Conservation (phyloP, 2,797 vertebrate species). For the Hemitrygon akajei region DNA sequence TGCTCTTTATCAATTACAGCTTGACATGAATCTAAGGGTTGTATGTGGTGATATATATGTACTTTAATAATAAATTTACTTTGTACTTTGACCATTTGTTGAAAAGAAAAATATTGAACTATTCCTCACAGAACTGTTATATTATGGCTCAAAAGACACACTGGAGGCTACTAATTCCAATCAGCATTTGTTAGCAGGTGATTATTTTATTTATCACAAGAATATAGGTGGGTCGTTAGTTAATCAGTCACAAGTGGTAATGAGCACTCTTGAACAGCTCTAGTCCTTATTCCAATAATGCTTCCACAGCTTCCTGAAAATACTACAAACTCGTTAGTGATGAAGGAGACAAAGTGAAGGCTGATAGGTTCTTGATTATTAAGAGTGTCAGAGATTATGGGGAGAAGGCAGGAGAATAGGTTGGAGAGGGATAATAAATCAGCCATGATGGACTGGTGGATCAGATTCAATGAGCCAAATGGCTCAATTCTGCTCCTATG, state of each 20-base stretch:
- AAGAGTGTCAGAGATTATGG: no score
- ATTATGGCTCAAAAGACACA: neutral
- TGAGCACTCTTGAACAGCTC: neutral
- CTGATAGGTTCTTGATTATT: no score
- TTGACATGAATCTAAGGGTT: no score
- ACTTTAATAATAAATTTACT: no score
- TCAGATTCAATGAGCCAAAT: no score
- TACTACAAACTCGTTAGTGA: neutral
- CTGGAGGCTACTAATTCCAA: neutral
- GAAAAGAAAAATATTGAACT: neutral
- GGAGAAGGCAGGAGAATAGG: no score
- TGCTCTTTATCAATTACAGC: no score
- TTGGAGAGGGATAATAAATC: no score
- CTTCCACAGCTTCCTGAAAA: neutral
- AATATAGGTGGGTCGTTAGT: neutral
- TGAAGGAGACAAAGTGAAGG: neutral
- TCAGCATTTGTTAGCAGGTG: neutral
- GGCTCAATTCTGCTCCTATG: no score
- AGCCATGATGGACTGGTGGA: no score
- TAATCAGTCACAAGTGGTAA: neutral
- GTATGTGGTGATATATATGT: no score
- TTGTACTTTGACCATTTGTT: no score
- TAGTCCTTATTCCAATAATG: neutral
- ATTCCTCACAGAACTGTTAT: neutral
- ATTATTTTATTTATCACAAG: neutral